Evolutionary conservation across 2,888 invertebrate species (phyloP).

Genomic region (Spodoptera littoralis): DNA sequence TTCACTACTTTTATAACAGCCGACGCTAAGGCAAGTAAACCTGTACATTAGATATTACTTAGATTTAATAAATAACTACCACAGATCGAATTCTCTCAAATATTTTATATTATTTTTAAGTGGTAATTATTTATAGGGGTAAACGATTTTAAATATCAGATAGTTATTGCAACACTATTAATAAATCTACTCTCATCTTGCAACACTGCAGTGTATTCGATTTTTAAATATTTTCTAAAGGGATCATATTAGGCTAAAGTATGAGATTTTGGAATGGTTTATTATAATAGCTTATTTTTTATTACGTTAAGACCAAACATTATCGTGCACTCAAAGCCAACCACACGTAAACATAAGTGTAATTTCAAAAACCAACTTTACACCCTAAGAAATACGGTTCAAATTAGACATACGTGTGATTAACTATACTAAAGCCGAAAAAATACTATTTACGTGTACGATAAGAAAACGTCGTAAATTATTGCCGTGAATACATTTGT

Average conservation of each 20-base stretch:
- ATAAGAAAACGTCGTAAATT: background rate
- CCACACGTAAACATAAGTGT: too few relatives aligned
- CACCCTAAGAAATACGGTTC: too few relatives aligned
- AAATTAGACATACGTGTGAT: too few relatives aligned
- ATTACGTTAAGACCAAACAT: slow-evolving; percentile 4
- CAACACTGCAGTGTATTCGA: slow-evolving; percentile 18
- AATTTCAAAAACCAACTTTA: too few relatives aligned
- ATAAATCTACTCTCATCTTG: slow-evolving; percentile 1
- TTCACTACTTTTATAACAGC: slow-evolving; percentile 73
- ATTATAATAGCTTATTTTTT: slow-evolving; percentile 3
- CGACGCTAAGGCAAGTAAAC: slow-evolving; percentile 85
- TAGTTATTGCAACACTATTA: slow-evolving; percentile 18
- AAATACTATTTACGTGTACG: too few relatives aligned
- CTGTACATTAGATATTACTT: slow-evolving; percentile 64
- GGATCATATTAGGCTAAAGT: slow-evolving; percentile 5
- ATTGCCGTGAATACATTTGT: slow-evolving; percentile 30
- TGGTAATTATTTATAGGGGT: slow-evolving; percentile 18
- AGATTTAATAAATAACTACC: slow-evolving; percentile 40
- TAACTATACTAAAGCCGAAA: too few relatives aligned
- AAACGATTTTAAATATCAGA: slow-evolving; percentile 21
- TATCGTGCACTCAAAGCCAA: slow-evolving; percentile 1
- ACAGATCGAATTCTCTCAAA: background rate
- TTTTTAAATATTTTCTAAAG: slow-evolving; percentile 3
- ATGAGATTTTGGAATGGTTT: slow-evolving; percentile 38
- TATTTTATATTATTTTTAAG: background rate